Conservation (phyloP, 2,888 invertebrate genomes). For the Macrosiphum euphorbiae region DNA sequence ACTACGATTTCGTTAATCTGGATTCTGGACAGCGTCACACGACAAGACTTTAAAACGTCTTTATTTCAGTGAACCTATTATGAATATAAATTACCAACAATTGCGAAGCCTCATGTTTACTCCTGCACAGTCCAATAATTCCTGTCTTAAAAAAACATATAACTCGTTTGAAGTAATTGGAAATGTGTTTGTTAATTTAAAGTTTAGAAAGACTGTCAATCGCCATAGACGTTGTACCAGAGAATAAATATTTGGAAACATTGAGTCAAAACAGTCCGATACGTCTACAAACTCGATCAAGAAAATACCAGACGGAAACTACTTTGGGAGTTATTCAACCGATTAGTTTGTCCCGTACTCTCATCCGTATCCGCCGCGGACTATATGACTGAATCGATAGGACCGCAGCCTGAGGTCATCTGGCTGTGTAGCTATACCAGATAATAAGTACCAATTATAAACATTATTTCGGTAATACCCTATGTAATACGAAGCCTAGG, state of each 20-base stretch:
- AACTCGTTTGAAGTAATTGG: neutral
- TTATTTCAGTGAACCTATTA: neutral
- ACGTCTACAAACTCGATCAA: neutral
- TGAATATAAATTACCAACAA: neutral
- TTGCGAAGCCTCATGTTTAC: neutral
- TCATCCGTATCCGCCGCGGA: neutral
- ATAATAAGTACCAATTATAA: neutral
- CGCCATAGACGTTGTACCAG: neutral
- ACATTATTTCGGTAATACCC: neutral
- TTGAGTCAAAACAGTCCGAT: neutral
- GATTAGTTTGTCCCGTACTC: neutral
- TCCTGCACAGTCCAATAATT: neutral
- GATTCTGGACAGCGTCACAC: neutral
- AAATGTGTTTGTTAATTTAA: neutral
- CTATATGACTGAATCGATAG: too few relatives aligned
- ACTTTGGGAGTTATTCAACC: neutral
- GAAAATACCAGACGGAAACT: neutral
- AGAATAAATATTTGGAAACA: neutral
- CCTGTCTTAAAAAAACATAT: neutral
- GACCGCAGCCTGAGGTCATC: too few relatives aligned
- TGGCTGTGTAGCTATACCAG: neutral
- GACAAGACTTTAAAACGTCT: neutral
- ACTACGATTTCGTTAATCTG: neutral
- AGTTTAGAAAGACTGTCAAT: neutral
- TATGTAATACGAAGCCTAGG: neutral